Evolutionary conservation across 2,888 invertebrate species (phyloP).

Genomic region (Hylaea fasciaria): DNA sequence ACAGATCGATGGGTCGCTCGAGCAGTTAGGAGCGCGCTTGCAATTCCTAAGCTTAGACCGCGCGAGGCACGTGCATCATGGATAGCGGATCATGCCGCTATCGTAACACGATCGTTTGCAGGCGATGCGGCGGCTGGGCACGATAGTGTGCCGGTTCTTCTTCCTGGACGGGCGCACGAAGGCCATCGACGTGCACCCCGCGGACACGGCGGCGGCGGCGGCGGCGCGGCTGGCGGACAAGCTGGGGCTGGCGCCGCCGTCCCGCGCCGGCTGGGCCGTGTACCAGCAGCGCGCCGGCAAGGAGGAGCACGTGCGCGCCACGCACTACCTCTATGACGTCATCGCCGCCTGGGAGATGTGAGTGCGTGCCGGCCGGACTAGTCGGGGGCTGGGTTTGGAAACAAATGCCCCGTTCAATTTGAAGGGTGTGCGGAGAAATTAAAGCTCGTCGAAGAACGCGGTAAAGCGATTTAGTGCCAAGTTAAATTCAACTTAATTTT

Average conservation of each 20-base stretch:
- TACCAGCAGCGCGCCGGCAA: conserved; percentile 94
- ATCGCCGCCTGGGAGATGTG: conserved; percentile 97
- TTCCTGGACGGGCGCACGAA: conserved; percentile 98
- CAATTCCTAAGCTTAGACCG: no score
- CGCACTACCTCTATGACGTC: conserved; percentile 96
- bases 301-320: conserved; percentile 95
- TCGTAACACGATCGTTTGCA: conserved; percentile 52
- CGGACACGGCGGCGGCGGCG: conserved; percentile 96
- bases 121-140: conserved; percentile 96
- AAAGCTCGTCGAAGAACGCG: no score
- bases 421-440: no score
- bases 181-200: conserved; percentile 97
- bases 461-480: no score
- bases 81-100: no score
- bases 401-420: no score
- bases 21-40: no score
- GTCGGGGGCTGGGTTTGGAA: no score
- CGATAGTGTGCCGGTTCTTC: conserved; percentile 97
- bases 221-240: conserved; percentile 95
- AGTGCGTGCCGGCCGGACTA: no score
- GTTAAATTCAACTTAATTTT: no score
- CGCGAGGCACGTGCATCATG: no score
- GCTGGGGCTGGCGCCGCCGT: conserved; percentile 88
- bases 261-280: conserved; percentile 96
- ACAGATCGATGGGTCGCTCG: no score